Percentiles rank a stretch among this genome's conserved stretches.
Evolutionary conservation across 1,140 invertebrate species (phyloP).

Genomic region (Pectinophora gossypiella): DNA sequence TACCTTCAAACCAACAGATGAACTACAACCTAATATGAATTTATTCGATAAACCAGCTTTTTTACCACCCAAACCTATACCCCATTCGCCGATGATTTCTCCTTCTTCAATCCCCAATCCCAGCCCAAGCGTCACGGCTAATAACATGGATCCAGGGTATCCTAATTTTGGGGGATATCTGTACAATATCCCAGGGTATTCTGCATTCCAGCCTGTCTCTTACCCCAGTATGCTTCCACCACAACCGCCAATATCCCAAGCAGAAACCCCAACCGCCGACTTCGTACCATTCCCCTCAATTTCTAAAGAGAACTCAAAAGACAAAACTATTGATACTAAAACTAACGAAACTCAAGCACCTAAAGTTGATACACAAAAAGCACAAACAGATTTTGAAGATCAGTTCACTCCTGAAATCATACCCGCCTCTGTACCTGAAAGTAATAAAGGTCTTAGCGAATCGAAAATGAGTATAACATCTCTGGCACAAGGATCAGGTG

Average conservation of each 20-base stretch:
- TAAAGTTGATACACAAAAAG: slow-evolving; percentile 21
- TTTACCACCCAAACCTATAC: slow-evolving; percentile 40
- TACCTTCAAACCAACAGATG: slow-evolving; percentile 35
- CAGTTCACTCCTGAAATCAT: slow-evolving; percentile 49
- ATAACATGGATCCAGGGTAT: slow-evolving; percentile 46
- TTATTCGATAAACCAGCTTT: slow-evolving; percentile 44
- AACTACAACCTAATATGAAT: slow-evolving; percentile 17
- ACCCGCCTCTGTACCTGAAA: slow-evolving; percentile 26
- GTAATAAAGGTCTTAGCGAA: slow-evolving; percentile 22
- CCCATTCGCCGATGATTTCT: slow-evolving; percentile 61
- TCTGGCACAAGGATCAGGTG: slow-evolving; percentile 34
- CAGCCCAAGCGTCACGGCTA: slow-evolving; percentile 58
- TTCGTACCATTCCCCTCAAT: slow-evolving; percentile 19
- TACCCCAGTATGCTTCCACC: slow-evolving; percentile 40
- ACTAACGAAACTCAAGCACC: slow-evolving; percentile 7
- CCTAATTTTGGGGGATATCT: slow-evolving; percentile 57
- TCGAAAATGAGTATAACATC: slow-evolving; percentile 45
- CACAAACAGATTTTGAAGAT: slow-evolving; percentile 56
- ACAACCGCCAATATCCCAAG: slow-evolving; percentile 14
- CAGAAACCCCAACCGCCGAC: slow-evolving; percentile 8
- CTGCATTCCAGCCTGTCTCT: slow-evolving; percentile 61
- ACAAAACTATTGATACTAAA: slow-evolving; percentile 18
- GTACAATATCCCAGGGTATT: slow-evolving; percentile 62
- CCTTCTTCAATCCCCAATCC: slow-evolving; percentile 68
- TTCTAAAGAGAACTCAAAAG: slow-evolving; percentile 10